A percentile compares a stretch with the other conserved stretches of the same genome.
These are phyloP conservation scores for Melanostigma gelatinosum DNA, from an alignment of 2,113 vertebrate species.

Conservation along the genomic window DNA sequence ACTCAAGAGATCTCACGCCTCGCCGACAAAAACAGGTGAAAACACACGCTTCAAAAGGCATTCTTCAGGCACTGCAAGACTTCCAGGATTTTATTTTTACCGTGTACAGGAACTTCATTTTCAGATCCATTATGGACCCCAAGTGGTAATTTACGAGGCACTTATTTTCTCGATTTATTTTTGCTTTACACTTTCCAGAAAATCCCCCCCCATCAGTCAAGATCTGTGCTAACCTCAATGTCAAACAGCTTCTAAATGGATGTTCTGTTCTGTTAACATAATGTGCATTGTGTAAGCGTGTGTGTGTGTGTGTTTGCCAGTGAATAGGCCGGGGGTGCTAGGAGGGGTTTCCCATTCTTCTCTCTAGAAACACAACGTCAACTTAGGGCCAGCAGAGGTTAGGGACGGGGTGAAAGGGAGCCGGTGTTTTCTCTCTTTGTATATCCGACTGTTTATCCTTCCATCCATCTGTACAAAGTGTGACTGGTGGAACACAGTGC, in stretches of 20 bases:
- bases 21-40: slow-evolving; percentile 86
- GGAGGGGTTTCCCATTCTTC: slow-evolving; percentile 66
- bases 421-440: slow-evolving; percentile 39
- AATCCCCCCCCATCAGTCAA: not conserved
- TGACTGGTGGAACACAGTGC: slow-evolving; percentile 39
- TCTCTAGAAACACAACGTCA: slow-evolving; percentile 58
- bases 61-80: slow-evolving; percentile 1
- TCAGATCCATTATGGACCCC: not conserved
- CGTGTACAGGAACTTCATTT: not conserved
- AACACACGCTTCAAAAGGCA: not conserved
- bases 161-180: not conserved
- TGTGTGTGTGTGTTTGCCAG: not conserved
- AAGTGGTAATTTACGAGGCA: not conserved
- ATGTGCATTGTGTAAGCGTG: slow-evolving; percentile 30
- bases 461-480: slow-evolving; percentile 58
- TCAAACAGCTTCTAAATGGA: not conserved
- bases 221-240: not conserved
- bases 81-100: not conserved
- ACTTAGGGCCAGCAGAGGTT: slow-evolving; percentile 38
- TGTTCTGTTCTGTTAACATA: slow-evolving; percentile 15
- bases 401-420: slow-evolving; percentile 36
- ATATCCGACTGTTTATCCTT: slow-evolving; percentile 57
- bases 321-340: slow-evolving; percentile 33
- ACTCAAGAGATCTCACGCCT: slow-evolving; percentile 85
- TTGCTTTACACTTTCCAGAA: not conserved